These are phyloP conservation scores for Tricholauxania praeusta DNA, from an alignment of 2,888 invertebrate species.

Conservation along the genomic window DNA sequence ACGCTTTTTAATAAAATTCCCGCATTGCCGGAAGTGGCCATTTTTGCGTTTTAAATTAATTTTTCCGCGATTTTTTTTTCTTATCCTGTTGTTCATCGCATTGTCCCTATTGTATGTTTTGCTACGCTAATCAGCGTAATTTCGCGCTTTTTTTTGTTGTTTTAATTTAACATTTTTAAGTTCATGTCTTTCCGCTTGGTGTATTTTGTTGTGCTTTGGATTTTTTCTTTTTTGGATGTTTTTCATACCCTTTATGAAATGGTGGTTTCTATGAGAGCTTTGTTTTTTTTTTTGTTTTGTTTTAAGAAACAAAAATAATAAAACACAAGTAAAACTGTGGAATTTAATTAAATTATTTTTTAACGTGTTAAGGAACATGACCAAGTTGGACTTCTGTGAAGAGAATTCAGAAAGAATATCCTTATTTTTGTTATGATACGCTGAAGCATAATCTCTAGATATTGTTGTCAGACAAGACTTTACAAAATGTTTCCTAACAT, in stretches of 20 bases:
- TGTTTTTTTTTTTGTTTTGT: conserved; percentile 34
- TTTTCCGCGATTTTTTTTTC: conserved; percentile 41
- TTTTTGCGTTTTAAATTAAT: conserved; percentile 55
- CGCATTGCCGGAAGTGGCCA: conserved; percentile 53
- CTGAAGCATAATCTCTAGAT: no score
- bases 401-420: no score
- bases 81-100: neutral
- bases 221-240: neutral
- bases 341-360: conserved; percentile 51
- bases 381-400: no score
- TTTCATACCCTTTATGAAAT: conserved; percentile 47
- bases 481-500: no score
- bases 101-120: neutral
- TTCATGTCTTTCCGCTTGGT: neutral
- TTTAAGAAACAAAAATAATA: conserved; percentile 36
- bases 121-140: conserved; percentile 51
- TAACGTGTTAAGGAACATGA: neutral
- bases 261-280: conserved; percentile 44
- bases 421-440: no score
- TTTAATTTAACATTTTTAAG: conserved; percentile 35
- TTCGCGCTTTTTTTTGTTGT: conserved; percentile 49
- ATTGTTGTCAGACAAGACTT: no score
- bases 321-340: conserved; percentile 48
- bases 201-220: conserved; percentile 12
- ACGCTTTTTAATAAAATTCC: conserved; percentile 41